phyloP scores from a whole-genome alignment of 2,113 vertebrate species.

The Passer domesticus region DNA sequence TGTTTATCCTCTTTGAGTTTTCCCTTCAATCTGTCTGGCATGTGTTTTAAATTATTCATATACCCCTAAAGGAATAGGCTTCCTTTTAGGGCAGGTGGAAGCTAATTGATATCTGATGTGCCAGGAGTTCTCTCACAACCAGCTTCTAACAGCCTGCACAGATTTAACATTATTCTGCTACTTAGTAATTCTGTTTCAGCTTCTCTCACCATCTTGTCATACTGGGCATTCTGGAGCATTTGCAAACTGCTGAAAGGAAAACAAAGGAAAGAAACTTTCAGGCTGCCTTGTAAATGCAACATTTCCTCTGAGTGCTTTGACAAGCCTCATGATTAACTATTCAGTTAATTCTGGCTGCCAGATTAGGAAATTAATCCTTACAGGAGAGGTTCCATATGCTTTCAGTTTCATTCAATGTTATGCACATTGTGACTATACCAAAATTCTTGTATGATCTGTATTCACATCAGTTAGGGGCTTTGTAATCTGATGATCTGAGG shows the following conservation, averaged over 20 bases:
- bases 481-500: not conserved
- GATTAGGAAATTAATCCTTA: not conserved
- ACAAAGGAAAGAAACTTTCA: not conserved
- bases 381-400: not conserved
- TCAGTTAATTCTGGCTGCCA: not conserved
- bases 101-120: slow-evolving; percentile 36
- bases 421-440: not conserved
- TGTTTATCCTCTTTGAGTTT: not conserved
- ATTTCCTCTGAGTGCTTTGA: not conserved
- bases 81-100: slow-evolving; percentile 38
- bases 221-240: not conserved
- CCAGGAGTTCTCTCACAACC: slow-evolving; percentile 11
- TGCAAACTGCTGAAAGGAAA: not conserved
- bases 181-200: slow-evolving; percentile 44
- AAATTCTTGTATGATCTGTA: not conserved
- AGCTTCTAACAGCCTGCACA: not conserved
- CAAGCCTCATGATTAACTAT: not conserved
- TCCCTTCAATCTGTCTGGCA: slow-evolving; percentile 17
- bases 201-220: not conserved
- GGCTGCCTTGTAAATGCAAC: not conserved
- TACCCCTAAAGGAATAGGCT: slow-evolving; percentile 12
- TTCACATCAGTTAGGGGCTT: not conserved
- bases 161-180: not conserved
- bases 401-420: not conserved
- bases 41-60: slow-evolving; percentile 64